Percentiles rank a stretch among this genome's conserved stretches.
Conservation (phyloP, 2,888 invertebrate genomes). For the Watsonalla cultraria region DNA sequence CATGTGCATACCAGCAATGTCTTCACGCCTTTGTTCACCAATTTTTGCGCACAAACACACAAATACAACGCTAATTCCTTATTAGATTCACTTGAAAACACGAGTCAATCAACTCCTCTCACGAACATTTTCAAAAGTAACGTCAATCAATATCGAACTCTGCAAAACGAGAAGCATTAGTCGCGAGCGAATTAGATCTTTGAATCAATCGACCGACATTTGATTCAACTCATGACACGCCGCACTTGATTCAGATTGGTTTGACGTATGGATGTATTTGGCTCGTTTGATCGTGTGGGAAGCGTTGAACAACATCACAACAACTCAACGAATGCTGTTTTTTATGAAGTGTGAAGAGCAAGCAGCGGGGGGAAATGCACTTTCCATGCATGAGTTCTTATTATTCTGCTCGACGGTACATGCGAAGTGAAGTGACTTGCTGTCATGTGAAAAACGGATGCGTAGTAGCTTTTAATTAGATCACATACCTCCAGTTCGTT, state of each 20-base stretch:
- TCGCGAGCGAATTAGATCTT: constrained; percentile 12
- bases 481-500: neutral
- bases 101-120: constrained; percentile 62
- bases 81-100: constrained; percentile 12
- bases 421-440: neutral
- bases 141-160: constrained; percentile 35
- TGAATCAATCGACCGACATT: neutral
- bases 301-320: neutral
- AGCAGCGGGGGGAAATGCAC: neutral
- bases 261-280: neutral
- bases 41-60: constrained; percentile 20
- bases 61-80: neutral
- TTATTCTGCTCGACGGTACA: neutral
- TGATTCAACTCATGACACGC: neutral
- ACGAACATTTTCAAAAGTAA: constrained; percentile 60
- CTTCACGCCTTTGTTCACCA: constrained; percentile 20
- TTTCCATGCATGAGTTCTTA: neutral
- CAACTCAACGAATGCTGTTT: neutral
- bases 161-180: constrained; percentile 42
- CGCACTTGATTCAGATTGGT: neutral
- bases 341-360: neutral
- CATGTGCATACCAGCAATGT: constrained; percentile 71
- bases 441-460: neutral
- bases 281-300: neutral
- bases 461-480: neutral